Conservation (phyloP, 2,888 invertebrate species). For the Trichogramma evanescens region DNA sequence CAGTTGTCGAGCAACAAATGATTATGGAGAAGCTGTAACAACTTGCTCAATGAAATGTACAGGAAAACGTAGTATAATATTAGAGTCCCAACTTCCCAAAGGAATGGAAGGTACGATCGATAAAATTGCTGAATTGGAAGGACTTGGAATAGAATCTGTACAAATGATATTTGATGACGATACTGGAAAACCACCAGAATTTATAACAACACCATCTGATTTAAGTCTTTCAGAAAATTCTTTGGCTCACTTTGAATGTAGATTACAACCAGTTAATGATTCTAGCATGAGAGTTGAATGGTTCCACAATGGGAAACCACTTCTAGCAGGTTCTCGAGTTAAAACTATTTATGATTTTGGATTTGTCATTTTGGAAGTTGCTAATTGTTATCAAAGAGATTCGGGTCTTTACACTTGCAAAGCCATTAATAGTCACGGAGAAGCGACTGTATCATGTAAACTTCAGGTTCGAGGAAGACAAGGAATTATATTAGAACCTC, state of each 20-base stretch:
- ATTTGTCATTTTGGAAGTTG: slow-evolving; percentile 91
- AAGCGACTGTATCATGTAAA: slow-evolving; percentile 81
- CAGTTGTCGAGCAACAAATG: slow-evolving; percentile 79
- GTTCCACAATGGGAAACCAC: slow-evolving; percentile 93
- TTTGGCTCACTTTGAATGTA: slow-evolving; percentile 87
- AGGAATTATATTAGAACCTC: slow-evolving; percentile 83
- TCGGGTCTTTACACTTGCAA: slow-evolving; percentile 88
- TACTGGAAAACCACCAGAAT: slow-evolving; percentile 81
- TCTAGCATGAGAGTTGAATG: slow-evolving; percentile 93
- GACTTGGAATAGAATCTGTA: slow-evolving; percentile 65
- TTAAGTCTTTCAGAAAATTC: slow-evolving; percentile 78
- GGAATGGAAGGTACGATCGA: slow-evolving; percentile 92
- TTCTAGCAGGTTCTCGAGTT: slow-evolving; percentile 83
- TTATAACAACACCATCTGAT: slow-evolving; percentile 80
- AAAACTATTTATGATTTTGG: slow-evolving; percentile 97
- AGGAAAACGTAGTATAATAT: slow-evolving; percentile 83
- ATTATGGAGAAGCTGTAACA: slow-evolving; percentile 87
- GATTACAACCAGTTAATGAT: slow-evolving; percentile 81
- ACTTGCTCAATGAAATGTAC: slow-evolving; percentile 83
- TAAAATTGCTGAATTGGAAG: slow-evolving; percentile 86
- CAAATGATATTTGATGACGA: slow-evolving; percentile 70
- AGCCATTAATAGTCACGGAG: slow-evolving; percentile 85
- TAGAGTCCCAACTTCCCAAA: slow-evolving; percentile 85
- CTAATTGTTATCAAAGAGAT: slow-evolving; percentile 89
- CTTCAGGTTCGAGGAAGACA: slow-evolving; percentile 80